Percentiles rank a stretch among this genome's conserved stretches.
Conservation (phyloP, 2,797 vertebrate species). For the Danio kyathit region DNA sequence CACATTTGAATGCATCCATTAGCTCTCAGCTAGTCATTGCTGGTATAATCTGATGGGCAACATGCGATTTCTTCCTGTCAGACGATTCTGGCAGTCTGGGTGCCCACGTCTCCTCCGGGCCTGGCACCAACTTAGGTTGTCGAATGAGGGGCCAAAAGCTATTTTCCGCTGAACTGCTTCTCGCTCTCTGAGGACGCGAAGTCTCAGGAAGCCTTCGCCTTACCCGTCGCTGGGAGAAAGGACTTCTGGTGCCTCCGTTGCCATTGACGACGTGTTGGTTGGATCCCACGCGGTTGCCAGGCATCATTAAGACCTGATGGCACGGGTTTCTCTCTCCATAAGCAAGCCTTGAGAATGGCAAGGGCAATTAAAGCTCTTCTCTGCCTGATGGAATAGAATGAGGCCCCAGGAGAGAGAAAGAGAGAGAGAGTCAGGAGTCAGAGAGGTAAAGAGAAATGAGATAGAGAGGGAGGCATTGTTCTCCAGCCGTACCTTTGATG, state of each 20-base stretch:
- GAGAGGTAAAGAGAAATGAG: slow-evolving; percentile 37
- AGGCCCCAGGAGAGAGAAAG: slow-evolving; percentile 39
- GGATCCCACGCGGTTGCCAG: slow-evolving; percentile 64
- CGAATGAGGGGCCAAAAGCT: slow-evolving; percentile 52
- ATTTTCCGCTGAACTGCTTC: slow-evolving; percentile 52
- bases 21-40: slow-evolving; percentile 27
- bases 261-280: slow-evolving; percentile 66
- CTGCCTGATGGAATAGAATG: slow-evolving; percentile 59
- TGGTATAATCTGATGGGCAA: slow-evolving; percentile 34
- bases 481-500: slow-evolving; percentile 38
- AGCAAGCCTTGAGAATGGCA: slow-evolving; percentile 58
- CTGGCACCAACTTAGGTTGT: slow-evolving; percentile 37
- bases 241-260: slow-evolving; percentile 66
- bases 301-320: slow-evolving; percentile 67
- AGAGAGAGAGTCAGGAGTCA: slow-evolving; percentile 29
- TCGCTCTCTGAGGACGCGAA: slow-evolving; percentile 46
- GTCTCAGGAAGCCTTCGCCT: slow-evolving; percentile 61
- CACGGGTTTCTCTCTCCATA: slow-evolving; percentile 58
- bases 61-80: slow-evolving; percentile 43
- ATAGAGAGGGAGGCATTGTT: slow-evolving; percentile 49
- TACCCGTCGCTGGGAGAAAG: slow-evolving; percentile 53
- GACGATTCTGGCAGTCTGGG: slow-evolving; percentile 37
- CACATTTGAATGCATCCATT: slow-evolving; percentile 18
- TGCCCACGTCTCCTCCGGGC: slow-evolving; percentile 46
- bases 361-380: slow-evolving; percentile 64